A percentile compares a stretch with the other conserved stretches of the same genome.
Evolutionary conservation across 2,797 vertebrate genomes (phyloP).

Genomic region (Cuniculus paca): DNA sequence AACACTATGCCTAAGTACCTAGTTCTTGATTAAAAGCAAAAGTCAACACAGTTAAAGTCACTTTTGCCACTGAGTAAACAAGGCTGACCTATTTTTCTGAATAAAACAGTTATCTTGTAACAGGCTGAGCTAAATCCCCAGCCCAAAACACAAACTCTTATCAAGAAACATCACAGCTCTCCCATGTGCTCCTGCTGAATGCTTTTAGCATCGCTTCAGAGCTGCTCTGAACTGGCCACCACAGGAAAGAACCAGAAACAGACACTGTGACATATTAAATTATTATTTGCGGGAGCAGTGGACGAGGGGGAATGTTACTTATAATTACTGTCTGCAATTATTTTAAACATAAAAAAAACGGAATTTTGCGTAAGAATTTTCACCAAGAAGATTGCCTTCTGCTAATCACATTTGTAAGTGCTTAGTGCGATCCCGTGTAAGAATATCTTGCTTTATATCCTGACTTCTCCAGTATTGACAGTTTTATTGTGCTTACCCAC

Average conservation of each 20-base stretch:
- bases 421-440: not conserved
- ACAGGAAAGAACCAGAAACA: constrained; percentile 19
- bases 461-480: not conserved
- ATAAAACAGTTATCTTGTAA: not conserved
- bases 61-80: not conserved
- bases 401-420: not conserved
- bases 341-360: not conserved
- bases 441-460: not conserved
- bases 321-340: not conserved
- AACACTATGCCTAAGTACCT: not conserved
- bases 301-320: not conserved
- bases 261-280: not conserved
- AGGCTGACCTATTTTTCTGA: not conserved
- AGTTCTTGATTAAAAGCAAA: not conserved
- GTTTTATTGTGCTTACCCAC: not conserved
- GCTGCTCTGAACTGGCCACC: not conserved
- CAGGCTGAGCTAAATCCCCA: too few species aligned
- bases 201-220: not conserved
- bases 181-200: not conserved
- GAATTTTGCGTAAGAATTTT: not conserved
- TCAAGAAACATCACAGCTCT: not conserved
- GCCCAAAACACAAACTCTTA: not conserved
- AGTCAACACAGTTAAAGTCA: not conserved
- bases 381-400: not conserved
- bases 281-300: not conserved